Base-by-base conservation (phyloP, 1,140 invertebrate genomes). In the Odontomachus brunneus region DNA sequence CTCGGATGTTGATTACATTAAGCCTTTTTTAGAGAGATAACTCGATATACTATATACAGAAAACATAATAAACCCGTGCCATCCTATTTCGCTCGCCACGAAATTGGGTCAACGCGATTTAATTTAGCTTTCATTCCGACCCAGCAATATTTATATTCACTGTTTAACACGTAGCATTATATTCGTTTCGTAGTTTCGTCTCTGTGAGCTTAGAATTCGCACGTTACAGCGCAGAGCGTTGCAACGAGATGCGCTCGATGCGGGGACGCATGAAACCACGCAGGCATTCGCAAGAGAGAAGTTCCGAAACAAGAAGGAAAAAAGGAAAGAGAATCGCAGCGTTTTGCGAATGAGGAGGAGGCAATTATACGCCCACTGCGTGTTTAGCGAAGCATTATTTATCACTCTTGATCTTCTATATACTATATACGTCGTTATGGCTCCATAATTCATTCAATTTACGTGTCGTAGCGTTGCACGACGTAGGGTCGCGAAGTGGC, bases 1-100 rank as follows among this genome's bases (percentile, higher is more conserved):
- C 3, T 19, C 17, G 3, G 38, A 48, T 3, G 15, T 14, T 26
- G 57, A 74, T 74, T 63, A 29, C 17, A 15, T 17, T 48, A 48
- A 74, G 26, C 33, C 29, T 63, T 75, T 75, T 75, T 5, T n/a
- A n/a, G 29, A 49, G 14, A 44, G 14, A 5, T 24, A 74, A 48
- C 26, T 62, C 38, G 38, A 44, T 44, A 11, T 48, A 59, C 7
- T 59, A 5, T 38, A 26, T 14, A 29, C 33, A 4, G 22, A 73
- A 73, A 73, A 73, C 38, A 33, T 73, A 55, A 72, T 55, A 55
- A 55, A 33, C 2, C 29, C 29, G 29, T 5, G 48, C 12, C 9
- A 72, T 26, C n/a, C n/a, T 38, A 55, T 55, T 55, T 72, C 14
- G 33, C 26, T 53, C 51, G 24, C 26, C 14, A 33, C 12, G 33